A percentile compares a stretch with the other conserved stretches of the same genome.
These are phyloP conservation scores for Philypnodon macrostomus DNA, from an alignment of 2,797 vertebrate genomes.

Conservation along the genomic window DNA sequence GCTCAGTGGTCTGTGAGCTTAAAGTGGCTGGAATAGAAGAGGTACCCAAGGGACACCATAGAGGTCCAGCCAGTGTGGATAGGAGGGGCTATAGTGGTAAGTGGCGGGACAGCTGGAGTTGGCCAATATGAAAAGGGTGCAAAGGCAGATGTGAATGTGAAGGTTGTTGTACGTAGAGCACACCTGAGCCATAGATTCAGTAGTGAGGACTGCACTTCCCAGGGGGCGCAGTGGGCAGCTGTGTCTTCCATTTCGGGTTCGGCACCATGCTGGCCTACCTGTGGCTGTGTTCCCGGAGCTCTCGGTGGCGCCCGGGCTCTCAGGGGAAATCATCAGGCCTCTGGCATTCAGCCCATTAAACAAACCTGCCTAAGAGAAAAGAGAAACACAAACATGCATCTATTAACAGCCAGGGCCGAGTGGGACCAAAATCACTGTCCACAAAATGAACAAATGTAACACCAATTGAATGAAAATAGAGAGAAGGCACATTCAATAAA, in stretches of 20 bases:
- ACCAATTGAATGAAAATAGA: conserved; percentile 59
- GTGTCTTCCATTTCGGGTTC: conserved; percentile 51
- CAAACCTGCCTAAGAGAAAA: conserved; percentile 23
- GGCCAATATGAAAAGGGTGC: conserved; percentile 41
- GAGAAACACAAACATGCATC: conserved; percentile 13
- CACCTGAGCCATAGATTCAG: conserved; percentile 68
- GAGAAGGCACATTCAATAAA: conserved; percentile 46
- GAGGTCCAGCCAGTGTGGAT: no score
- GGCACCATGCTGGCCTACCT: conserved; percentile 65
- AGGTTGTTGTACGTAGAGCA: conserved; percentile 40
- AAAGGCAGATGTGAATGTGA: conserved; percentile 36
- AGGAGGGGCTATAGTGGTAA: conserved; percentile 38
- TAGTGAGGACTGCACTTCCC: conserved; percentile 44
- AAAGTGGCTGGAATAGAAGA: conserved; percentile 19
- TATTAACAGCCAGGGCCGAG: conserved; percentile 21
- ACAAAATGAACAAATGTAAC: conserved; percentile 64
- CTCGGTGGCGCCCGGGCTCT: conserved; percentile 40
- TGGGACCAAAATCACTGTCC: conserved; percentile 35
- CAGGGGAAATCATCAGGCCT: conserved; percentile 63
- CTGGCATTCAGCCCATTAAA: conserved; percentile 56
- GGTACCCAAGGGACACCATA: conserved; percentile 9
- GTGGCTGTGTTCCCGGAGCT: conserved; percentile 59
- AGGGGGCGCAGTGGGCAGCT: conserved; percentile 63
- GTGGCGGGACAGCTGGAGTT: conserved; percentile 48
- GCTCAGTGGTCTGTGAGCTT: conserved; percentile 12